A percentile compares a stretch with the other conserved stretches of the same genome.
phyloP scores from a whole-genome alignment of 2,888 invertebrate species.

The Diarsia rubi region DNA sequence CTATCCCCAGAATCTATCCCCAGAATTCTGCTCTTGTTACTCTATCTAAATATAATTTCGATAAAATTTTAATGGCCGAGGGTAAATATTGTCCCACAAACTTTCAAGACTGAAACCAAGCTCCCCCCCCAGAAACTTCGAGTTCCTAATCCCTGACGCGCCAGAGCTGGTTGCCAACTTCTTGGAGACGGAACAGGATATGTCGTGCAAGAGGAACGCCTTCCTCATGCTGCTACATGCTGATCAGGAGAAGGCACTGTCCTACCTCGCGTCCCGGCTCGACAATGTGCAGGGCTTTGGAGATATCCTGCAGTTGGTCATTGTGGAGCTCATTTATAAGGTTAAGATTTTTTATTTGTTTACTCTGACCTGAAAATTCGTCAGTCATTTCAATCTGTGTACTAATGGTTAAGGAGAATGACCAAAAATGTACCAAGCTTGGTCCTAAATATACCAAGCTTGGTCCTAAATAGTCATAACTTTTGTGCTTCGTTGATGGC shows the following conservation, averaged over 20 bases:
- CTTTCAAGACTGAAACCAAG: background rate
- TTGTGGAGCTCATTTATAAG: slow-evolving; percentile 99
- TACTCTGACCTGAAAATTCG: background rate
- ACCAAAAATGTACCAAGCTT: no score
- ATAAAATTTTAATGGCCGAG: background rate
- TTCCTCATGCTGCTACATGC: slow-evolving; percentile 99
- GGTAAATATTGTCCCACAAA: background rate
- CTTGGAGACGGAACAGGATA: slow-evolving; percentile 99
- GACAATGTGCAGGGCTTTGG: slow-evolving; percentile 98
- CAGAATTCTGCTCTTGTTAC: background rate
- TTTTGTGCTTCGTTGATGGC: no score
- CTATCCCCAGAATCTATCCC: no score
- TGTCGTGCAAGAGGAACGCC: slow-evolving; percentile 99
- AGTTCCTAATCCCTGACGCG: slow-evolving; percentile 99
- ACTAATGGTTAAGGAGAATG: no score
- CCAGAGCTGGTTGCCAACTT: slow-evolving; percentile 98
- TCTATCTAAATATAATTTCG: background rate
- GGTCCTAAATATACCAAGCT: no score
- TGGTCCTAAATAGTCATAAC: no score
- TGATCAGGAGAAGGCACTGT: slow-evolving; percentile 98
- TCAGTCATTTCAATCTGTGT: no score
- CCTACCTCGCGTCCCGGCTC: slow-evolving; percentile 97
- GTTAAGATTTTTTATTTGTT: slow-evolving; percentile 81
- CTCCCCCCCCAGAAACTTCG: slow-evolving; percentile 95
- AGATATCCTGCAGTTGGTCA: slow-evolving; percentile 99